Evolutionary conservation across 35 echinoderm and acorn worm genomes (phyloP).

Genomic region (Acanthaster planci): DNA sequence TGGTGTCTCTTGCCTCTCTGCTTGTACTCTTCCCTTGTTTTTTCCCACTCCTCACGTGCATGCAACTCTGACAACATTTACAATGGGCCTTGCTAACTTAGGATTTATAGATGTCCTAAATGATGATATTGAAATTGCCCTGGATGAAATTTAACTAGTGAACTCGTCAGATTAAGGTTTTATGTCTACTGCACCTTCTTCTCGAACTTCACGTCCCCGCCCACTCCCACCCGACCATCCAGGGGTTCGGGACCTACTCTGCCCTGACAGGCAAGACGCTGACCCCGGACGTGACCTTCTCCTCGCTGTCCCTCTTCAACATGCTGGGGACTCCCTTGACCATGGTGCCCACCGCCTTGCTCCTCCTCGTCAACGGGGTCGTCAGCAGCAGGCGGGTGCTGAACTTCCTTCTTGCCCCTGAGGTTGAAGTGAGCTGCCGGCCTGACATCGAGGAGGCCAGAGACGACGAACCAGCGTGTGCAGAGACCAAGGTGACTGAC

Average conservation of each 20-base stretch:
- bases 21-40: not conserved
- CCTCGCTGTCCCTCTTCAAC: conserved; percentile 68
- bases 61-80: too few species aligned
- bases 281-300: conserved; percentile 60
- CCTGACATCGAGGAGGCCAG: too few species aligned
- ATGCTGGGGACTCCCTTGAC: conserved; percentile 44
- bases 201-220: too few species aligned
- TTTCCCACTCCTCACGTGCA: not conserved
- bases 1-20: not conserved
- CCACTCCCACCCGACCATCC: not conserved
- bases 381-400: conserved; percentile 58
- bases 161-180: not conserved
- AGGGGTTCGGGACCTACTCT: conserved; percentile 64
- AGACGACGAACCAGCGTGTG: too few species aligned
- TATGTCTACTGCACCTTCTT: too few species aligned
- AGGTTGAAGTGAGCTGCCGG: conserved; percentile 40
- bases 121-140: not conserved
- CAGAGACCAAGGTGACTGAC: not conserved
- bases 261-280: conserved; percentile 29
- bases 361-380: conserved; percentile 49
- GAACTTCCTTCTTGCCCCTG: conserved; percentile 51
- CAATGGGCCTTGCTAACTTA: too few species aligned
- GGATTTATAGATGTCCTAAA: not conserved
- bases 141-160: not conserved
- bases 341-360: conserved; percentile 47